Percentiles rank a stretch among this genome's conserved stretches.
phyloP scores from a whole-genome alignment of 1,140 invertebrate genomes.

The Cotesia vestalis region DNA sequence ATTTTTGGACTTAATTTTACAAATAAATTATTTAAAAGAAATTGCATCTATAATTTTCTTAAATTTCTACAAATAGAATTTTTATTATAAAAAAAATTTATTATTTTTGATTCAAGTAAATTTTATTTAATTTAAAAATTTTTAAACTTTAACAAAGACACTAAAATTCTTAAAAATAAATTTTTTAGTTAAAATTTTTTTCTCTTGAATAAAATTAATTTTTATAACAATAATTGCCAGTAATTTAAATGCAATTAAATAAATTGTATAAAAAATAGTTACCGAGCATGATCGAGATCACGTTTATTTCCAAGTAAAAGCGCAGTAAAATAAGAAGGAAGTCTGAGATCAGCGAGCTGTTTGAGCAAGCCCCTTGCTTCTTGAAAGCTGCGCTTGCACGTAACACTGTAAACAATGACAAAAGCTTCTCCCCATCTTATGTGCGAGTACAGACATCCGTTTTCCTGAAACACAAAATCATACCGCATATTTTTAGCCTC shows the following conservation, averaged over 20 bases:
- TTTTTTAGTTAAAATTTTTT: background rate
- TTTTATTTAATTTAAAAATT: too few species aligned
- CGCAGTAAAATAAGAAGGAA: constrained; percentile 76
- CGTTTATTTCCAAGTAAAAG: constrained; percentile 84
- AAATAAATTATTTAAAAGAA: too few species aligned
- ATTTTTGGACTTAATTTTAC: too few species aligned
- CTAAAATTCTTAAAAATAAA: background rate
- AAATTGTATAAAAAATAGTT: constrained; percentile 46
- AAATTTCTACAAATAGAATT: too few species aligned
- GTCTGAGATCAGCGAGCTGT: constrained; percentile 72
- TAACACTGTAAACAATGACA: constrained; percentile 86
- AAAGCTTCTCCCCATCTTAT: constrained; percentile 86
- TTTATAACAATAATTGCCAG: too few species aligned
- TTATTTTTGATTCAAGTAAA: too few species aligned
- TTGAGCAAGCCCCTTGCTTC: constrained; percentile 79
- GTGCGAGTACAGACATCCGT: constrained; percentile 78
- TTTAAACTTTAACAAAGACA: too few species aligned
- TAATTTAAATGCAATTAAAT: too few species aligned
- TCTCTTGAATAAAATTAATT: too few species aligned
- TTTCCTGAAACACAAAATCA: constrained; percentile 65
- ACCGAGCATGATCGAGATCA: constrained; percentile 84
- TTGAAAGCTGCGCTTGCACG: constrained; percentile 77
- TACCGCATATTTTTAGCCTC: constrained; percentile 4
- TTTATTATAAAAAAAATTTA: too few species aligned
- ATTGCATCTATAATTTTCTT: too few species aligned